Percentiles rank a stretch among this genome's conserved stretches.
Evolutionary conservation across 2,797 vertebrate genomes (phyloP).

Genomic region (Miichthys miiuy): DNA sequence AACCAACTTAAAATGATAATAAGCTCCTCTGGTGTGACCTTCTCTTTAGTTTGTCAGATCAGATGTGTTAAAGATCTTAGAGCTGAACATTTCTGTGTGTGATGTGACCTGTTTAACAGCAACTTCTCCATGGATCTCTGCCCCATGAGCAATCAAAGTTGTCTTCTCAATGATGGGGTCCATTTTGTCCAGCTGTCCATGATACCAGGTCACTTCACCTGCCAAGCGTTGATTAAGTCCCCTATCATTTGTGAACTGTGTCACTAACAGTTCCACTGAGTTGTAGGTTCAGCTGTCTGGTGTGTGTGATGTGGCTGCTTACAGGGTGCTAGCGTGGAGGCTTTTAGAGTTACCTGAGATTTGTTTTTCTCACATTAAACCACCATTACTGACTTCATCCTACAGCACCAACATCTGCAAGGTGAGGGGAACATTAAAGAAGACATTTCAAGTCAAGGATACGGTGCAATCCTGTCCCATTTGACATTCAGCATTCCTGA

Average conservation of each 20-base stretch:
- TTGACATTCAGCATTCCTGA: constrained; percentile 98
- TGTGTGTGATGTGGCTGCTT: neutral
- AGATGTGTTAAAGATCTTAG: neutral
- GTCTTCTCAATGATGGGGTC: neutral
- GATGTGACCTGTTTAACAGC: too few relatives aligned
- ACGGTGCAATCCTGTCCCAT: constrained; percentile 98
- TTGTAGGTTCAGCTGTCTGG: neutral
- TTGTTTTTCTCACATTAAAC: neutral
- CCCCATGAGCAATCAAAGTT: neutral
- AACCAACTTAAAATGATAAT: neutral
- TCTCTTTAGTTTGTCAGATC: neutral
- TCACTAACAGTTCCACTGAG: neutral
- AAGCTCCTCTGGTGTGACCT: neutral
- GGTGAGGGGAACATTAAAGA: neutral
- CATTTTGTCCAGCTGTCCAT: neutral
- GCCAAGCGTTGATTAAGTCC: neutral
- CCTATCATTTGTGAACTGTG: neutral
- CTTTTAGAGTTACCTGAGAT: neutral
- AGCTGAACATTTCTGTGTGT: neutral
- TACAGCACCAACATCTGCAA: neutral
- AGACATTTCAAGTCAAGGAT: constrained; percentile 84
- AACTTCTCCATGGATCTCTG: neutral
- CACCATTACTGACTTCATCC: neutral
- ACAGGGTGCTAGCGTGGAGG: neutral
- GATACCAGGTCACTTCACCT: neutral